Evolutionary conservation across 2,888 invertebrate species (phyloP), one percentile per base, ranked within the genome.

Genomic region (Deladenus siricidicola): DNA sequence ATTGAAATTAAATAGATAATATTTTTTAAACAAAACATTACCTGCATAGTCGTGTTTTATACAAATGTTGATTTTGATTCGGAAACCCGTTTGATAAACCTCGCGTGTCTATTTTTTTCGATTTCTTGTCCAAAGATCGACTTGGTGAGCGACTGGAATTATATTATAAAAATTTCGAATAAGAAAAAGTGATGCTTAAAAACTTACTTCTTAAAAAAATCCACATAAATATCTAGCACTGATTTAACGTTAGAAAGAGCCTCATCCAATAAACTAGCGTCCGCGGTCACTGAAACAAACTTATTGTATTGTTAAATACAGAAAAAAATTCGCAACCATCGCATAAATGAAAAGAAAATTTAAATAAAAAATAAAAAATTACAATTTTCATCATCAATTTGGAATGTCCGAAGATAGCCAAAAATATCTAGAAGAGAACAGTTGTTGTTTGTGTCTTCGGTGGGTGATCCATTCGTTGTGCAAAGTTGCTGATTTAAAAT

Each of bases 31-130:
- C 6, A 34, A 34, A 34, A 6, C 23, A 47, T 34, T 21, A 69
- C 66, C 63, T 44, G 63, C 71, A 71, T 57, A 67, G 59, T 51
- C 67, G 67, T 29, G 71, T 71, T 57, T 71, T 71, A 60, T 67
- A 71, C 43, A 56, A n/a, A 29, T 65, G 23, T 24, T 64, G 62
- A 23, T 64, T 42, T 17, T 17, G 42, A 42, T 21, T 47, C 63
- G 42, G 6, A 62, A 23, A 63, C 19, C 23, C 21, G 39, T 60
- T 14, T 51, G n/a, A 6, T 24, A 14, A 14, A 10, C 19, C 21
- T 53, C 54, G 57, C 19, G 23, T 14, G n/a, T 57, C 57, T 19
- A 19, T 30, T 34, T 34, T 34, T 14, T 34, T 34, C 39, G 39
- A 10, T 14, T 34, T 34, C 14, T 34, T 34, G 8, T 34, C 39